Conservation (phyloP, 2,888 invertebrate species). For the Taenaris catops region DNA sequence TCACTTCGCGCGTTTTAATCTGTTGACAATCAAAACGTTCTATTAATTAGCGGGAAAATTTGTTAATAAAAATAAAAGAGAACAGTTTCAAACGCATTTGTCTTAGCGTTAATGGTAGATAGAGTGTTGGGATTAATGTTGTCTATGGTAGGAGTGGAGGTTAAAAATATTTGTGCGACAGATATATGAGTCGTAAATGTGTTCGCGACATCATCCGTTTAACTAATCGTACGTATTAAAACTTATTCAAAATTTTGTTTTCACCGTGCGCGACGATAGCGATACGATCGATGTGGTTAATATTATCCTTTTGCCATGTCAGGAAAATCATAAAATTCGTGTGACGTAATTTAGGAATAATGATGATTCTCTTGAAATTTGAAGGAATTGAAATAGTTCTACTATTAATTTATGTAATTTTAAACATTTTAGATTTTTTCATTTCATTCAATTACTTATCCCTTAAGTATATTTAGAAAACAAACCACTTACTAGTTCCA, state of each 20-base stretch:
- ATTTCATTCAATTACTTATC: too few species aligned
- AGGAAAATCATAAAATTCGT: too few species aligned
- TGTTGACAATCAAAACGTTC: conserved; percentile 24
- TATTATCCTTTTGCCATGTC: too few species aligned
- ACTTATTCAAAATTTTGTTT: too few species aligned
- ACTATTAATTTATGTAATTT: too few species aligned
- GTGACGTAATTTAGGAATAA: too few species aligned
- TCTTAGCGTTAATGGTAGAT: conserved; percentile 28
- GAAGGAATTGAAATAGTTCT: too few species aligned
- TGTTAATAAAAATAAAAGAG: conserved; percentile 21
- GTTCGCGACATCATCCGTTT: conserved; percentile 41
- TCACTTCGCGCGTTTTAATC: conserved; percentile 26
- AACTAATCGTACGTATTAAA: conserved; percentile 48
- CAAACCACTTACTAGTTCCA: too few species aligned
- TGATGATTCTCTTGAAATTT: too few species aligned
- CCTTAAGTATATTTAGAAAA: too few species aligned
- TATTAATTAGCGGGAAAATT: conserved; percentile 6
- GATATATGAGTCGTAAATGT: conserved; percentile 42
- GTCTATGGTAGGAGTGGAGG: conserved; percentile 2
- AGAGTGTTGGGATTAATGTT: conserved; percentile 12
- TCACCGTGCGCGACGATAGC: conserved; percentile 1
- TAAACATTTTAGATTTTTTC: too few species aligned
- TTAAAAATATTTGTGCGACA: conserved; percentile 20
- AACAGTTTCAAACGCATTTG: conserved; percentile 29
- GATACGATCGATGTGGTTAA: background rate